Percentiles rank a stretch among this genome's conserved stretches.
These are phyloP conservation scores for Chironomus riparius DNA, from an alignment of 2,888 invertebrate genomes.

Conservation along the genomic window DNA sequence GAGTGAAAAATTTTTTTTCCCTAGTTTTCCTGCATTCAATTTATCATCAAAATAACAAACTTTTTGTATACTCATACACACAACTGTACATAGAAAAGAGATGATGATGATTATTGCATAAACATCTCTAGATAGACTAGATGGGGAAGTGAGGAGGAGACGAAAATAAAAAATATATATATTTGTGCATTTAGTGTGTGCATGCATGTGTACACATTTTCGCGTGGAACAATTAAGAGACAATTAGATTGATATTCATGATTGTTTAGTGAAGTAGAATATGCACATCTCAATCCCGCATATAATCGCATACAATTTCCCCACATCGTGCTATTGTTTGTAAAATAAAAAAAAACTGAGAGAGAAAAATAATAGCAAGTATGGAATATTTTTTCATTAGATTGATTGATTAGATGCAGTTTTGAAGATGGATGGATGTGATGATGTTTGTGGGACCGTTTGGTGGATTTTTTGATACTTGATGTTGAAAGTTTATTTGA, in stretches of 20 bases:
- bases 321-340: background rate
- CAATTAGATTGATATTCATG: conserved; percentile 9
- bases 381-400: too few relatives aligned
- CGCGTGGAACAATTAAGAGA: conserved; percentile 12
- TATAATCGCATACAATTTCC: background rate
- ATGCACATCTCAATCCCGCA: background rate
- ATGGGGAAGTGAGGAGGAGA: background rate
- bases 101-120: background rate
- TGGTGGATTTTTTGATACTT: too few relatives aligned
- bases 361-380: too few relatives aligned
- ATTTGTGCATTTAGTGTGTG: background rate
- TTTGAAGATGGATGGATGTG: too few relatives aligned
- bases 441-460: too few relatives aligned
- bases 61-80: background rate
- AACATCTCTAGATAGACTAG: background rate
- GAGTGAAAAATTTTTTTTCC: background rate
- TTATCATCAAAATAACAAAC: background rate
- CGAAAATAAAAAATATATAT: background rate
- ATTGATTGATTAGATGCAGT: too few relatives aligned
- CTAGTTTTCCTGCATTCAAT: background rate
- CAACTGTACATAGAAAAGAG: too few relatives aligned
- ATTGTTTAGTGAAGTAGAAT: conserved; percentile 9
- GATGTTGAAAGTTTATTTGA: too few relatives aligned
- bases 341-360: too few relatives aligned
- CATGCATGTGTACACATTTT: background rate